Conservation (phyloP, 2,113 vertebrate species). For the Scalopus aquaticus region DNA sequence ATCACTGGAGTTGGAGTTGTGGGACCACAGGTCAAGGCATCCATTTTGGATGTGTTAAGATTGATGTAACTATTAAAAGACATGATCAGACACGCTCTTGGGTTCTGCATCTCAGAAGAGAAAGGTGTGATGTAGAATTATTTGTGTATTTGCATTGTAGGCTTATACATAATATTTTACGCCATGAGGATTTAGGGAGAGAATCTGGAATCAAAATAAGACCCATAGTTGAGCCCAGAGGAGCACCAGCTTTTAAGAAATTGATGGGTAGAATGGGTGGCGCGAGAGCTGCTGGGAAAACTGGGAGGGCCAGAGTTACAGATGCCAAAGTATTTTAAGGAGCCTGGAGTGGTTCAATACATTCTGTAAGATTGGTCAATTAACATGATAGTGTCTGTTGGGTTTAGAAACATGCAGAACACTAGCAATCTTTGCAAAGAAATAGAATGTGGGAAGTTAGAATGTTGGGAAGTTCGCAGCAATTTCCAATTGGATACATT, state of each 20-base stretch:
- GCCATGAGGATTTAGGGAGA: background rate
- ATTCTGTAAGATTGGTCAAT: background rate
- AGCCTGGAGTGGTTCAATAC: background rate
- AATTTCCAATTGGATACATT: conserved; percentile 31
- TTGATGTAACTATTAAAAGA: conserved; percentile 3
- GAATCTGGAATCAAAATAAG: background rate
- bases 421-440: conserved; percentile 14
- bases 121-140: background rate
- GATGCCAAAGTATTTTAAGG: background rate
- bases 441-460: background rate
- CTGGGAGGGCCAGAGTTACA: background rate
- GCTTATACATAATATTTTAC: conserved; percentile 6
- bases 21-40: background rate
- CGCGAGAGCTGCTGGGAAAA: background rate
- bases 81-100: background rate
- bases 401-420: background rate
- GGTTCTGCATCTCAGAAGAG: background rate
- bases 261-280: background rate
- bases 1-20: background rate
- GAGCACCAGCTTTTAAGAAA: background rate
- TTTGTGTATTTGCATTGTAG: background rate
- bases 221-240: background rate
- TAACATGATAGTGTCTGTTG: background rate
- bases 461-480: background rate
- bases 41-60: background rate